Conservation (phyloP, 2,797 vertebrate species). For the Tauraco hartlaubi region DNA sequence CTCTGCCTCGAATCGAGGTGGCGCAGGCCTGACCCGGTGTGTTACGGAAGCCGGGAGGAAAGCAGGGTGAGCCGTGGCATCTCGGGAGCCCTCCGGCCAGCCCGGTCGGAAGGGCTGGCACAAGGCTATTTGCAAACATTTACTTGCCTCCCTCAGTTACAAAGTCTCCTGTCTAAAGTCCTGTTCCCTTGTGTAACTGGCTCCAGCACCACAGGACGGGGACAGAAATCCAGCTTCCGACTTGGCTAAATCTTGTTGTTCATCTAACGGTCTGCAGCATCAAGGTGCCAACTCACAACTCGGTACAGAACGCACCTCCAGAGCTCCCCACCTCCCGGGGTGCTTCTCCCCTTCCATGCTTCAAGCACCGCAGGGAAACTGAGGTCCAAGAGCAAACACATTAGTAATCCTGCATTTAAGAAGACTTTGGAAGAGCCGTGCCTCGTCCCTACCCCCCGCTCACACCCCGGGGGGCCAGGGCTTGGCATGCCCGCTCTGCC, state of each 20-base stretch:
- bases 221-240: not conserved
- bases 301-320: rapidly evolving
- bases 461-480: not conserved
- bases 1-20: not conserved
- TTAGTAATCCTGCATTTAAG: rapidly evolving
- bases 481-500: not conserved
- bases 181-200: not conserved
- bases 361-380: not conserved
- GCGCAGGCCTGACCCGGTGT: not conserved
- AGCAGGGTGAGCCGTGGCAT: not conserved
- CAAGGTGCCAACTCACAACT: rapidly evolving
- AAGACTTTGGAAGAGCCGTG: not conserved
- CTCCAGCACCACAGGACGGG: rapidly evolving
- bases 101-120: not conserved
- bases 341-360: rapidly evolving
- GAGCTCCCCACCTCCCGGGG: not conserved
- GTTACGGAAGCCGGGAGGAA: not conserved
- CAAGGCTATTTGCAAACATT: conserved; percentile 71
- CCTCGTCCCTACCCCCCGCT: not conserved
- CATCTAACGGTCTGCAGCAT: rapidly evolving
- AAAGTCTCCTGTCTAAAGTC: conserved; percentile 53
- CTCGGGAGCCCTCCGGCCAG: not conserved
- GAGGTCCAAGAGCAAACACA: not conserved
- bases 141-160: conserved; percentile 71
- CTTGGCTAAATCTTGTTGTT: rapidly evolving